A percentile compares a stretch with the other conserved stretches of the same genome.
phyloP scores from a whole-genome alignment of 1,140 invertebrate genomes.

The Mercenaria mercenaria region DNA sequence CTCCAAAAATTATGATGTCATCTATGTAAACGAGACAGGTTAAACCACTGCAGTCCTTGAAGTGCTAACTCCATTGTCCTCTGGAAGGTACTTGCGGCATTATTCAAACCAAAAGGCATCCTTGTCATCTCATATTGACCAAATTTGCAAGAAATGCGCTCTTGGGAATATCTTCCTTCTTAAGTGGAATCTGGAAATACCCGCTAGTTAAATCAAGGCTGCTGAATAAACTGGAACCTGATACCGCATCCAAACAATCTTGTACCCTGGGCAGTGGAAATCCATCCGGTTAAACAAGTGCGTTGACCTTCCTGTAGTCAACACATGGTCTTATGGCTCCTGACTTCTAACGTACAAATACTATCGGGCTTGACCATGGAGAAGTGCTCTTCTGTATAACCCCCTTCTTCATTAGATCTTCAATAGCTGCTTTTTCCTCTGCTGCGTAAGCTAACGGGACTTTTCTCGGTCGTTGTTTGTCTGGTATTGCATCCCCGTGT shows the following conservation, averaged over 20 bases:
- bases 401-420: background rate
- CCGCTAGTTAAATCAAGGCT: background rate
- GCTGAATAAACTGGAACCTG: background rate
- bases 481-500: background rate
- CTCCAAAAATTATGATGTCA: no score
- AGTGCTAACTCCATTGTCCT: no score
- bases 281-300: background rate
- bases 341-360: background rate
- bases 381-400: background rate
- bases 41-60: no score
- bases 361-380: background rate
- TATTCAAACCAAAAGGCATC: no score
- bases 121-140: no score
- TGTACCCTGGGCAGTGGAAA: background rate
- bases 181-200: background rate
- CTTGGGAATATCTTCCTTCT: background rate
- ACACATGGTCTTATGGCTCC: background rate
- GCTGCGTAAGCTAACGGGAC: background rate
- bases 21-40: no score
- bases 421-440: background rate
- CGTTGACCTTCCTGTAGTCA: background rate
- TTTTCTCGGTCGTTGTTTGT: background rate
- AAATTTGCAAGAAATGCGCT: background rate
- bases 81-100: no score
- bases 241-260: conserved; percentile 1